phyloP scores from a whole-genome alignment of 1,140 invertebrate genomes.

The Zaprionus ghesquierei region DNA sequence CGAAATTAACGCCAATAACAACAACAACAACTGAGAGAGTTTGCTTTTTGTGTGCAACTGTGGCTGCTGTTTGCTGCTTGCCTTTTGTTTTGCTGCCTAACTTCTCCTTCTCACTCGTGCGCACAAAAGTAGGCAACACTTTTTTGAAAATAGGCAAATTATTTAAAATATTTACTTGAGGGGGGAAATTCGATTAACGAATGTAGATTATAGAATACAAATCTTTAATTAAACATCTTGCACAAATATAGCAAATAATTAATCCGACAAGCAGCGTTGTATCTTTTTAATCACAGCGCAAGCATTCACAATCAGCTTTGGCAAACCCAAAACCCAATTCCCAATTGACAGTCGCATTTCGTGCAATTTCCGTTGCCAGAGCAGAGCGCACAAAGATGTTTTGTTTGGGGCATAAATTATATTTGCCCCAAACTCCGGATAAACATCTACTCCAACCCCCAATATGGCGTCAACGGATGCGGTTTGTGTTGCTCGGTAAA shows the following conservation, averaged over 20 bases:
- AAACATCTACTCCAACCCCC: neutral
- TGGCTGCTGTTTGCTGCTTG: neutral
- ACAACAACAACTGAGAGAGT: conserved; percentile 49
- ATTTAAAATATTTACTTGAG: no score
- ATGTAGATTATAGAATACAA: no score
- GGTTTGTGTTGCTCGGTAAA: conserved; percentile 19
- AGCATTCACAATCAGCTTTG: neutral
- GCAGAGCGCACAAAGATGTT: conserved; percentile 21
- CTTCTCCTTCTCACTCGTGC: neutral
- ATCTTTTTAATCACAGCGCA: conserved; percentile 10
- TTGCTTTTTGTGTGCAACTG: conserved; percentile 21
- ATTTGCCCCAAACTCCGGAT: conserved; percentile 49
- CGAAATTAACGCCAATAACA: conserved; percentile 63
- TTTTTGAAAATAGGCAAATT: neutral
- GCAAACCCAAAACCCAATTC: conserved; percentile 12
- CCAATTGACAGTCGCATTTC: conserved; percentile 26
- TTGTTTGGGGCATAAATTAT: conserved; percentile 67
- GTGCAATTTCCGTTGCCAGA: conserved; percentile 30
- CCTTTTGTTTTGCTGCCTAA: neutral
- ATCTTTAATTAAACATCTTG: no score
- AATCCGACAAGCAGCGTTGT: no score
- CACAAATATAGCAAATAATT: neutral
- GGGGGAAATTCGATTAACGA: no score
- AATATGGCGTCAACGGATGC: conserved; percentile 66
- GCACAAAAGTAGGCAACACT: conserved; percentile 36